These are phyloP conservation scores for Polypterus bichir DNA, from an alignment of 2,113 vertebrate genomes.

Conservation along the genomic window DNA sequence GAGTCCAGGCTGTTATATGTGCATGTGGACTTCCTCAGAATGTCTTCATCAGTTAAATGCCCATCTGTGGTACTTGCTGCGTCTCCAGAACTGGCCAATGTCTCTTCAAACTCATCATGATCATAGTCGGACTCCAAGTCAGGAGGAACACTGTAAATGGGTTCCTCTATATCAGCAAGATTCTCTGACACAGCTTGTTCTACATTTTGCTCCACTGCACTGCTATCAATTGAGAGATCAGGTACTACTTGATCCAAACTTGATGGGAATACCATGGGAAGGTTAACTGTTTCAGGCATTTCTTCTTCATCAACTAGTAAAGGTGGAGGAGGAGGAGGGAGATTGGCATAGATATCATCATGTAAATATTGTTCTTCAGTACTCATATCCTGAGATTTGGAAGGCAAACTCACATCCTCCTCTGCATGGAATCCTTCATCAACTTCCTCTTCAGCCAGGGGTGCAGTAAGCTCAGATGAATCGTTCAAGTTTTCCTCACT, in stretches of 20 bases:
- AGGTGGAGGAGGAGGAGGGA: constrained; percentile 39
- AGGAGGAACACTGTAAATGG: constrained; percentile 57
- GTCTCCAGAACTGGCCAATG: constrained; percentile 47
- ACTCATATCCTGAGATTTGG: constrained; percentile 33
- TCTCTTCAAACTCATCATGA: constrained; percentile 73
- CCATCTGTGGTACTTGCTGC: constrained; percentile 50
- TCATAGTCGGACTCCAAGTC: constrained; percentile 80
- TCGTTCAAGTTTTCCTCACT: constrained; percentile 69
- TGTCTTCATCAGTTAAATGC: constrained; percentile 53
- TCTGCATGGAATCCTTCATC: constrained; percentile 72
- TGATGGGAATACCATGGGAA: too few relatives aligned
- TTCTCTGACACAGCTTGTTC: constrained; percentile 48
- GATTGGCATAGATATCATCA: constrained; percentile 46
- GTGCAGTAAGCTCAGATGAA: constrained; percentile 52
- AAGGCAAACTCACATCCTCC: constrained; percentile 49
- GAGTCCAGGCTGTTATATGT: constrained; percentile 67
- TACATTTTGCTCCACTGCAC: constrained; percentile 29
- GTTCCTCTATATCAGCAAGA: constrained; percentile 55
- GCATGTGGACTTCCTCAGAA: constrained; percentile 62
- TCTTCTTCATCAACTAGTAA: neutral
- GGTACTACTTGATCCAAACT: too few relatives aligned
- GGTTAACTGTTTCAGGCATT: too few relatives aligned
- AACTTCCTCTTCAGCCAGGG: constrained; percentile 64
- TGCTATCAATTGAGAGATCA: constrained; percentile 24
- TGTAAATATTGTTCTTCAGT: constrained; percentile 6